Evolutionary conservation across 1,140 invertebrate species (phyloP), one percentile per base, ranked within the genome.

Genomic region (Propsilocerus akamusi): DNA sequence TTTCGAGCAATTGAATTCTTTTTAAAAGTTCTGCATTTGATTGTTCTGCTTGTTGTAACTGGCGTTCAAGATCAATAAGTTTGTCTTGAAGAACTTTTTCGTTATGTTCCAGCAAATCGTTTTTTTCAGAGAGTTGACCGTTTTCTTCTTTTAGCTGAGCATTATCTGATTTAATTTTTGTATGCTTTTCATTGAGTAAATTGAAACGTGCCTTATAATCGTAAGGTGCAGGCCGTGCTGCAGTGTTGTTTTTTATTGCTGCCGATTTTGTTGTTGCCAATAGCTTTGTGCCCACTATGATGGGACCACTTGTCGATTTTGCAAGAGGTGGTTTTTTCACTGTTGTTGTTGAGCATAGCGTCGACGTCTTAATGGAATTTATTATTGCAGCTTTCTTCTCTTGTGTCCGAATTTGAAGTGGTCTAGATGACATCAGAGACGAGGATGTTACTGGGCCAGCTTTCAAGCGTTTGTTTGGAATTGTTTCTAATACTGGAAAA

Each of bases 131-230:
- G 3, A 65, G 25, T 47, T 50, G 51, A 12, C 52, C 49, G 58
- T 75, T 66, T 51, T 71, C 67, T 26, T 73, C 68, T 57, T 72
- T 64, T 10, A 74, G 60, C 25, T 69, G 64, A 52, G 58, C 70
- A 54, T 68, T 67, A 55, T 77, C 70, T 22, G 58, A 57, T 53
- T 68, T 69, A 5, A 75, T 57, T 11, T 61, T 60, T 54, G 74
- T 73, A 54, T 74, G 69, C 54, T 75, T 75, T 54, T 76, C 72
- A 28, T 74, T 61, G 25, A 76, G 60, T 53, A 74, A 71, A 60
- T 71, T 68, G 56, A 71, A 76, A 28, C 71, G 67, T 10, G 72
- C 72, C 57, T 76, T 76, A 54, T 67, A 76, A 55, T 76, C 73
- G 56, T 75, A 74, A 0, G 72, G 66, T 4, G 34, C 17, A 20